Base-by-base conservation (phyloP, 2,888 invertebrate genomes). In the Drosophila flavopinicola region DNA sequence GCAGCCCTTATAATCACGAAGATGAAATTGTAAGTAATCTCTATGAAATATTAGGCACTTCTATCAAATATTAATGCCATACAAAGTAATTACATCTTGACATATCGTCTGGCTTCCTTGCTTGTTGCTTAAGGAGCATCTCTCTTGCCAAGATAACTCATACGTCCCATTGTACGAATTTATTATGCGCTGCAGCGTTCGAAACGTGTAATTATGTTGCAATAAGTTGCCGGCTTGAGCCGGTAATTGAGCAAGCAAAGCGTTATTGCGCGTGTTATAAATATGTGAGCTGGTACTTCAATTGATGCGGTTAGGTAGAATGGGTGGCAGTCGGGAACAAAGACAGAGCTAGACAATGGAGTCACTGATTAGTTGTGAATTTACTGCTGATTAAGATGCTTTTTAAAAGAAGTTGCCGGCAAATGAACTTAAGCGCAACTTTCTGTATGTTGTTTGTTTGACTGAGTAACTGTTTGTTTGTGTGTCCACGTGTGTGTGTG, bases 361-460 rank as follows among this genome's bases (percentile, higher is more conserved):
- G 59, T 67, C 68, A 68, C 85, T 88, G 88, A 89, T 88, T 88
- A 89, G 77, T 80, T 83, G 71, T 70, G 87, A 88, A 86, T 80
- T 88, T 86, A 88, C 73, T 83, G 78, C 88, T 88, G 88, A 89
- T 88, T 88, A 89, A 84, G 87, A 75, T 59, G 70, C 71, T 71
- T 82, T 78, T 82, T 63, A 76, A 78, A 75, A 72, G 58, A 82
- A 85, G 60, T 70, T 66, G 45, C 63, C 42, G 44, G 54, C 58
- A 63, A 64, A 56, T 60, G 56, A 80, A 80, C 87, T 87, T 87
- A 71, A 23, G 6, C 53, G 15, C 52, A 75, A 85, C 66, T 75
- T 78, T 83, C 42, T 38, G 29, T 37, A 20, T 41, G 23, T 37
- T 49, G 37, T 39, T 45, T 42, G 37, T 6, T 15, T 38, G 23